Base-by-base conservation (phyloP, 1,140 invertebrate genomes). In the Scylla paramamosain region DNA sequence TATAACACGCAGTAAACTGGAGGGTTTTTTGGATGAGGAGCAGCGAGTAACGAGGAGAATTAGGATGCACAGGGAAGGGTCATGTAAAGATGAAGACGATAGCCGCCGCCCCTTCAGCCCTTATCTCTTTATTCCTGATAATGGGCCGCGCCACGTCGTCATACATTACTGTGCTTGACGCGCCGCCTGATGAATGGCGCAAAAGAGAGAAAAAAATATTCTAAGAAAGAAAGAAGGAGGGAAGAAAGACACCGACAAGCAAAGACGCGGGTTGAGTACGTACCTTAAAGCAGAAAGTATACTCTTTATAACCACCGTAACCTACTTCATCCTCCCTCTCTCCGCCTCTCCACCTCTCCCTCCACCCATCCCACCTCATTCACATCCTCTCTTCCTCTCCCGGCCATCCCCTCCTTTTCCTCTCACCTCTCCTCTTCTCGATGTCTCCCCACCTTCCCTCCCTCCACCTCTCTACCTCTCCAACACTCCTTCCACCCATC, bases 161-260 rank as follows among this genome's bases (percentile, higher is more conserved):
- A 77, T 77, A 77, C 67, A 77, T 77, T 77, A 77, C 67, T 77
- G 67, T 77, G 67, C 67, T 77, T 77, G 67, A 77, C 67, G 67
- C 67, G 67, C 20, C 67, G 20, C 67, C 4, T n/a, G 67, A 77
- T 77, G 67, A 77, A 77, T 77, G 67, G 67, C 67, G 67, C 12
- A 12, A 20, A 59, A 77, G 10, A n/a, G 1, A 52, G 48, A 52
- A n/a, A 77, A n/a, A 77, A n/a, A 77, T 77, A n/a, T 77, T 6
- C 6, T 77, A 77, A n/a, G 67, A 77, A 77, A n/a, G 67, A n/a
- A n/a, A n/a, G 67, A n/a, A 77, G 67, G 67, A n/a, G 8, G 67
- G 67, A 77, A 77, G 67, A 77, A 20, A 77, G 67, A n/a, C 20
- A 77, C 20, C 20, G 67, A 77, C n/a, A 77, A n/a, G n/a, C 6